These are phyloP conservation scores for Graptemys geographica DNA, from an alignment of 2,797 vertebrate species.

Conservation along the genomic window DNA sequence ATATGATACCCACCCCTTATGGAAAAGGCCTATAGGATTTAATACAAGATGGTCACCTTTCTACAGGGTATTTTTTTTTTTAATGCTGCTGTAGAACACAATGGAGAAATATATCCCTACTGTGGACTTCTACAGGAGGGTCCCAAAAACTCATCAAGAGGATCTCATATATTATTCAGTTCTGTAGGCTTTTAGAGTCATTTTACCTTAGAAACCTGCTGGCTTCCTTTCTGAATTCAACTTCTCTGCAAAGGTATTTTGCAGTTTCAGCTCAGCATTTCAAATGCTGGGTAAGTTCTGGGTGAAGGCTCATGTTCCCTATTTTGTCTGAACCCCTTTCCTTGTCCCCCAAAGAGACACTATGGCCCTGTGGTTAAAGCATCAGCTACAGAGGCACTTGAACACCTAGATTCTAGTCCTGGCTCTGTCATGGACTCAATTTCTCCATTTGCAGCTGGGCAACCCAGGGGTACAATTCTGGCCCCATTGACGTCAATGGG, in stretches of 20 bases:
- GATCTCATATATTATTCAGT: accelerated
- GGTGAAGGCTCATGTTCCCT: not conserved
- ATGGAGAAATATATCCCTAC: not conserved
- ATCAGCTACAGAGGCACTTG: accelerated
- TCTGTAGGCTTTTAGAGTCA: not conserved
- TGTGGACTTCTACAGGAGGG: not conserved
- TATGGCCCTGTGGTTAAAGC: not conserved
- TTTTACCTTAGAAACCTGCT: not conserved
- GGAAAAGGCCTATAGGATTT: not conserved
- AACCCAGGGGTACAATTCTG: accelerated
- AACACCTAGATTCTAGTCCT: accelerated
- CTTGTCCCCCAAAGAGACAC: accelerated
- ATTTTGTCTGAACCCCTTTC: not conserved
- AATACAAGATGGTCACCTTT: accelerated
- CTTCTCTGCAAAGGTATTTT: not conserved
- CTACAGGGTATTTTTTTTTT: not conserved
- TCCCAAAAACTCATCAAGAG: accelerated
- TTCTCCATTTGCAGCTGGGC: not conserved
- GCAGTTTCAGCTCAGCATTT: not conserved
- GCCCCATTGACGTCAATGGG: accelerated
- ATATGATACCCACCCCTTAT: not conserved
- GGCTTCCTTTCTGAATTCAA: not conserved
- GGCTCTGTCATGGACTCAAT: not conserved
- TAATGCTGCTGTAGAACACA: not conserved
- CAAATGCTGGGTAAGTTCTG: not conserved